Percentiles rank a stretch among this genome's conserved stretches.
These are phyloP conservation scores for Diphyllodes magnificus DNA, from an alignment of 2,113 vertebrate species.

Conservation along the genomic window DNA sequence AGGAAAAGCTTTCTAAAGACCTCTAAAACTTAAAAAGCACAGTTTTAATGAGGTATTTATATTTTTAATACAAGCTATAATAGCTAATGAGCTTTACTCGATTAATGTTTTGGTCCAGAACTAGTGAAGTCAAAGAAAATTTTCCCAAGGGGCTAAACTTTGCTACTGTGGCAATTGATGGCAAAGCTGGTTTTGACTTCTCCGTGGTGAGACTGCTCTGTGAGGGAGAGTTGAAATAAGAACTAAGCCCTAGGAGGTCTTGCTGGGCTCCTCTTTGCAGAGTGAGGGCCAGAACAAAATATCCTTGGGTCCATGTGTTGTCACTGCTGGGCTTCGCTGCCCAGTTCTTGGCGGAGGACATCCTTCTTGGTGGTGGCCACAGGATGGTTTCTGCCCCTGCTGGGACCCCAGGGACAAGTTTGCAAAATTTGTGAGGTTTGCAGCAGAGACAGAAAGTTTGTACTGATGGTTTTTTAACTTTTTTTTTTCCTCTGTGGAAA, in stretches of 20 bases:
- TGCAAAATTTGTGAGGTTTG: background rate
- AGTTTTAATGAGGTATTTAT: background rate
- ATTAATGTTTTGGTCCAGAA: background rate
- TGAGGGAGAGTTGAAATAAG: background rate
- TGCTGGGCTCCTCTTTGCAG: accelerated
- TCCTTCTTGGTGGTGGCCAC: background rate
- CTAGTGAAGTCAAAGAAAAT: background rate
- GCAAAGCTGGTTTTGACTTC: background rate
- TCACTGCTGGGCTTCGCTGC: background rate
- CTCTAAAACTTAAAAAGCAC: background rate
- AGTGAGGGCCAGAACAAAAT: background rate
- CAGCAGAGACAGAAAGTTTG: background rate
- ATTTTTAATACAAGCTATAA: background rate
- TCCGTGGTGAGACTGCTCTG: too few species aligned
- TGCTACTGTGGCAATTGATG: background rate
- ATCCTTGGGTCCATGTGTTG: background rate
- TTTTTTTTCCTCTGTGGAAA: background rate
- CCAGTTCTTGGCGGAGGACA: background rate
- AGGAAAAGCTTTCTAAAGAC: background rate
- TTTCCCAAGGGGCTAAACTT: background rate
- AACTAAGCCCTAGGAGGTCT: background rate
- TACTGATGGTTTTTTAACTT: background rate
- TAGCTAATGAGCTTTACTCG: background rate
- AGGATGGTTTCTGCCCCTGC: background rate
- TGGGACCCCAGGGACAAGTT: background rate